These are phyloP conservation scores for Trissolcus brochymenae DNA, from an alignment of 2,888 invertebrate species.

Conservation along the genomic window DNA sequence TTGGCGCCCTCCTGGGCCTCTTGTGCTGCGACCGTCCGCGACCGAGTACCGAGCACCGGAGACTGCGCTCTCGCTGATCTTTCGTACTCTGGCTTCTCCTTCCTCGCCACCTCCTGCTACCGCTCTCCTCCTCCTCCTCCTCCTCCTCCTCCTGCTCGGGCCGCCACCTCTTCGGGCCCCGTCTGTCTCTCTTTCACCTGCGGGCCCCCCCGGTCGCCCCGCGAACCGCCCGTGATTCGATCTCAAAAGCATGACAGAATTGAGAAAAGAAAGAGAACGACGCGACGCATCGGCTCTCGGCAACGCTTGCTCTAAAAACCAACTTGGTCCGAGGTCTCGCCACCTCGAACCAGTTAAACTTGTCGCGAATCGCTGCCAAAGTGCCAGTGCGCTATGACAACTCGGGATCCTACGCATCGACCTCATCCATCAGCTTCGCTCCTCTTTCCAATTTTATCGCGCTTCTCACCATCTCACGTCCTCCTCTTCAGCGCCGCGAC, in stretches of 20 bases:
- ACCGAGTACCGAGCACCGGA: constrained; percentile 68
- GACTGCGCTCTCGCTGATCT: constrained; percentile 72
- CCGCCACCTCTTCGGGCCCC: constrained; percentile 54
- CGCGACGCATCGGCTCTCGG: constrained; percentile 62
- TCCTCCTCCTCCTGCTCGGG: constrained; percentile 48
- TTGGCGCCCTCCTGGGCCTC: constrained; percentile 2
- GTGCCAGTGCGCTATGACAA: constrained; percentile 48
- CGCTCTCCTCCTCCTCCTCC: constrained; percentile 47
- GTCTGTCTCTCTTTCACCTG: constrained; percentile 61
- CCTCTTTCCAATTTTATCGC: too few relatives aligned
- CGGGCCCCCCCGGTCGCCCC: constrained; percentile 58
- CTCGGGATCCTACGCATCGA: background rate
- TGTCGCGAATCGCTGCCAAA: constrained; percentile 69
- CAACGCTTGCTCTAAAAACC: constrained; percentile 68
- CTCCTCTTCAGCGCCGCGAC: too few relatives aligned
- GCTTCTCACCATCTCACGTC: too few relatives aligned
- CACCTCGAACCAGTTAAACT: constrained; percentile 75
- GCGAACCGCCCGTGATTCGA: constrained; percentile 65
- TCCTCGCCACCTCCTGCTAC: constrained; percentile 55
- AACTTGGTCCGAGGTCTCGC: constrained; percentile 71
- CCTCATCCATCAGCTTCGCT: background rate
- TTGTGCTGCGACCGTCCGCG: constrained; percentile 59
- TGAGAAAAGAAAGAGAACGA: constrained; percentile 47
- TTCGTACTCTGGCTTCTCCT: constrained; percentile 66
- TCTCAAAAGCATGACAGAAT: constrained; percentile 52